Percentiles rank a stretch among this genome's conserved stretches.
These are phyloP conservation scores for Platanista minor DNA, from an alignment of 2,113 vertebrate species.

Conservation along the genomic window DNA sequence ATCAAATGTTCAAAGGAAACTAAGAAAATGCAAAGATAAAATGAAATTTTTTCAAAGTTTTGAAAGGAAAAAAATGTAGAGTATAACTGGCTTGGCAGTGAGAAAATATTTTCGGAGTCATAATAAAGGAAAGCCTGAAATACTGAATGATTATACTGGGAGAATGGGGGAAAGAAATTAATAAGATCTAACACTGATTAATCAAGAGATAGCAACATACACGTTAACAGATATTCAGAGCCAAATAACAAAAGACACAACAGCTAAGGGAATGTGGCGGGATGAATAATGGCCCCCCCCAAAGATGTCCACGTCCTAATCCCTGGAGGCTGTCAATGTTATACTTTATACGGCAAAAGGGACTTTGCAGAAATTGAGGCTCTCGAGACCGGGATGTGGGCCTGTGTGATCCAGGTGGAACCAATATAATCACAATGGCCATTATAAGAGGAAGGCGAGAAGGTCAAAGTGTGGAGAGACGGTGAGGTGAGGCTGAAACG, in stretches of 20 bases:
- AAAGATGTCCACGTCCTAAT: not conserved
- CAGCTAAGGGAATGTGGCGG: not conserved
- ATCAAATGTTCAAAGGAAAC: not conserved
- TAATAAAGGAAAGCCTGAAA: not conserved
- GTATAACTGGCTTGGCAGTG: not conserved
- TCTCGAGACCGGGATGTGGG: not conserved
- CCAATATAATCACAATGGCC: not conserved
- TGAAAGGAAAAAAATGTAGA: not conserved
- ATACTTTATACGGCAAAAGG: not conserved
- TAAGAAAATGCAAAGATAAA: not conserved
- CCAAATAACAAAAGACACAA: not conserved
- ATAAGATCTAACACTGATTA: not conserved
- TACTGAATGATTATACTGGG: not conserved
- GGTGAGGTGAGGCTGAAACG: not conserved
- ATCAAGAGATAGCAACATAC: not conserved
- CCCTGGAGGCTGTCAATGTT: not conserved
- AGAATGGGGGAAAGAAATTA: not conserved
- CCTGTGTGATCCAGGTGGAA: not conserved
- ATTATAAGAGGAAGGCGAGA: not conserved
- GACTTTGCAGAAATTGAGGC: not conserved
- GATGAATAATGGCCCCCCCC: not conserved
- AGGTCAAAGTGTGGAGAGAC: not conserved
- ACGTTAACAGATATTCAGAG: not conserved
- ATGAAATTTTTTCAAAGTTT: not conserved
- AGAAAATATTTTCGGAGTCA: not conserved